Conservation (phyloP, 2,797 vertebrate species). For the Caiman crocodilus region DNA sequence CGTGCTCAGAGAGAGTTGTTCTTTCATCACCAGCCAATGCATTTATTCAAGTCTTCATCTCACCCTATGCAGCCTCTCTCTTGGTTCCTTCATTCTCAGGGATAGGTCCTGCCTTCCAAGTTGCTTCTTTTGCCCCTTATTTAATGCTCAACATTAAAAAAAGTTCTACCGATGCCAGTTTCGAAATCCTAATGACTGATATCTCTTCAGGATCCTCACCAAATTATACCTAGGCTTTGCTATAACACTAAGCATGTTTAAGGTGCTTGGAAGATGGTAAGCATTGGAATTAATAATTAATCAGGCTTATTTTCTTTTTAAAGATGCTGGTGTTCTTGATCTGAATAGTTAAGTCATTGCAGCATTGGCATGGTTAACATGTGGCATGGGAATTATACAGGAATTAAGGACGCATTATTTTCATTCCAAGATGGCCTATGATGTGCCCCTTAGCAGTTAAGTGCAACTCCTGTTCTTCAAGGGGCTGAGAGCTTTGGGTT, state of each 20-base stretch:
- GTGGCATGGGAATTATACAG: background rate
- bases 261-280: background rate
- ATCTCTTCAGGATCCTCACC: background rate
- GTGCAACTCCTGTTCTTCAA: background rate
- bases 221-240: background rate
- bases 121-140: background rate
- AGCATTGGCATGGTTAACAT: rapidly evolving
- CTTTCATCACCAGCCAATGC: too few species aligned
- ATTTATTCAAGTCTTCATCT: too few species aligned
- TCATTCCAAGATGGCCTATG: background rate
- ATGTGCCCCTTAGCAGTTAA: background rate
- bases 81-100: background rate
- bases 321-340: background rate
- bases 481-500: background rate
- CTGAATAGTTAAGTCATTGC: background rate
- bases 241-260: background rate
- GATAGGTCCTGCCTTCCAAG: background rate
- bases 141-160: background rate
- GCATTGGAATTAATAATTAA: background rate
- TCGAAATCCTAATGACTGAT: background rate
- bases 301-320: background rate
- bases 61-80: background rate
- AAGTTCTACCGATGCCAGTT: background rate
- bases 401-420: background rate
- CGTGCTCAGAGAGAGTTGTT: too few species aligned